Conservation (phyloP, 2,113 vertebrate genomes). For the Parus major region DNA sequence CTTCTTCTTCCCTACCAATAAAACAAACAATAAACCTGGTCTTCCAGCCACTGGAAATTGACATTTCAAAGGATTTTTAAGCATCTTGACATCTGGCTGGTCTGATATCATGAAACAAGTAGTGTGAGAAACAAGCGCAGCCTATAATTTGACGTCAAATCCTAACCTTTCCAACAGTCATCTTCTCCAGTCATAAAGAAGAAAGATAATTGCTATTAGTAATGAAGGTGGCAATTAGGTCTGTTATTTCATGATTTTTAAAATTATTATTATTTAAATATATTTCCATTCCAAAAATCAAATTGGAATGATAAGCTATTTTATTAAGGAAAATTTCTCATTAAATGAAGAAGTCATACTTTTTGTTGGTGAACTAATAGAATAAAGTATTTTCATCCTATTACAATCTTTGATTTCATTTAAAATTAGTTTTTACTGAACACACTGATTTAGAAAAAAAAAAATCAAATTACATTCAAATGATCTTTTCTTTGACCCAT, state of each 20-base stretch:
- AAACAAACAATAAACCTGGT: neutral
- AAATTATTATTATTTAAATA: neutral
- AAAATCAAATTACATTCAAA: neutral
- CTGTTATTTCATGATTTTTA: neutral
- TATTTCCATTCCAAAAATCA: neutral
- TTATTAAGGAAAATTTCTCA: neutral
- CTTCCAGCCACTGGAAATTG: neutral
- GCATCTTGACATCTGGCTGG: neutral
- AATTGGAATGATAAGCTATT: neutral
- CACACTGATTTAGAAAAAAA: fast-evolving
- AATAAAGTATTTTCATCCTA: neutral
- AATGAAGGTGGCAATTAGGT: neutral
- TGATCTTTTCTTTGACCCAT: fast-evolving
- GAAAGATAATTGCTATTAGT: neutral
- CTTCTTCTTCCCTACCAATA: neutral
- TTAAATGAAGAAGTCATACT: neutral
- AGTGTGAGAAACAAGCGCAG: neutral
- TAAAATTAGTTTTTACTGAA: neutral
- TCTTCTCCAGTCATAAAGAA: neutral
- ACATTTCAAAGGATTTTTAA: neutral
- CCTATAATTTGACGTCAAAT: neutral
- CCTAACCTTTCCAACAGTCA: neutral
- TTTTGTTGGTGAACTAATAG: neutral
- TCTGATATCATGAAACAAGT: neutral
- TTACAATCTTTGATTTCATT: neutral